Percentiles rank a stretch among this genome's conserved stretches.
These are phyloP conservation scores for Python bivittatus DNA, from an alignment of 2,113 vertebrate genomes.

Conservation along the genomic window DNA sequence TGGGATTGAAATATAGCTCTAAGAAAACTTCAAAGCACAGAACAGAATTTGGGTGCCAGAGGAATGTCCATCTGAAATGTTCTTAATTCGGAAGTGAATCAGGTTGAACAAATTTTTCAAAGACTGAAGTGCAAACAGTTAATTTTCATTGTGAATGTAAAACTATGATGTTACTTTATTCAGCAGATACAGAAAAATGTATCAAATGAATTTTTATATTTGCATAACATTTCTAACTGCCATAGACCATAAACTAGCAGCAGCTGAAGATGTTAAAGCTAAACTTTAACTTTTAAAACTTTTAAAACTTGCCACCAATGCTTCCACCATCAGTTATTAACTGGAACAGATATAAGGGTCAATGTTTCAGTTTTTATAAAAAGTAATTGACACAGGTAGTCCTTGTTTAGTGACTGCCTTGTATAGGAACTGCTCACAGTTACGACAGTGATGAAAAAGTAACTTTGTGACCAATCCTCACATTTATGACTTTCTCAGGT, in stretches of 20 bases:
- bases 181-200: neutral
- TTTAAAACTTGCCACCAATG: neutral
- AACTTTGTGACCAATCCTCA: neutral
- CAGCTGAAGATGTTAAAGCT: neutral
- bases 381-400: neutral
- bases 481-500: neutral
- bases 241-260: neutral
- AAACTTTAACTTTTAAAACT: no score
- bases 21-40: neutral
- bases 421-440: neutral
- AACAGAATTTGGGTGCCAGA: neutral
- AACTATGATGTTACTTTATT: neutral
- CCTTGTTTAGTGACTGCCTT: neutral
- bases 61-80: neutral
- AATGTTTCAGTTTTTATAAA: neutral
- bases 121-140: neutral
- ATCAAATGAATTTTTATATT: neutral
- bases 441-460: neutral
- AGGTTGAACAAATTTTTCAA: neutral
- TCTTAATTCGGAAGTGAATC: conserved; percentile 1
- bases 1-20: neutral
- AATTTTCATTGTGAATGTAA: neutral
- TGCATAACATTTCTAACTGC: neutral
- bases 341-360: neutral
- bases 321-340: conserved; percentile 3